A percentile compares a stretch with the other conserved stretches of the same genome.
Evolutionary conservation across 2,797 vertebrate species (phyloP).

Genomic region (Semaprochilodus insignis): DNA sequence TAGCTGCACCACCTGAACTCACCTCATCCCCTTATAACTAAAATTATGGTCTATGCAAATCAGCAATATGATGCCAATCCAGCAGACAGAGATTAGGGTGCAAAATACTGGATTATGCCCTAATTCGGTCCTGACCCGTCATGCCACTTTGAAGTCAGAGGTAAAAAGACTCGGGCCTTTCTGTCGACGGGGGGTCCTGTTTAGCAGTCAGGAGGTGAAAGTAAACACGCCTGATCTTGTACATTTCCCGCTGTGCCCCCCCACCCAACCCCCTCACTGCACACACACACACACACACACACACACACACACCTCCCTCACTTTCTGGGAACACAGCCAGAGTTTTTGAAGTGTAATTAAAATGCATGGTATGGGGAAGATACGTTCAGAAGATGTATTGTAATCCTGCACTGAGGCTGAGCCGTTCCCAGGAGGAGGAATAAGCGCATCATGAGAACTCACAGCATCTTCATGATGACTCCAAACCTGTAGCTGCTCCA

Average conservation of each 20-base stretch:
- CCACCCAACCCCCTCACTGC: not conserved
- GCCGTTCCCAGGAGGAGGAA: not conserved
- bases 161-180: slow-evolving; percentile 33
- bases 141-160: slow-evolving; percentile 73
- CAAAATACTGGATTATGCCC: not conserved
- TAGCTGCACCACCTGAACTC: too few species aligned
- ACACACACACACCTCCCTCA: not conserved
- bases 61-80: not conserved
- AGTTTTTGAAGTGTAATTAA: slow-evolving; percentile 70
- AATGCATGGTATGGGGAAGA: slow-evolving; percentile 67
- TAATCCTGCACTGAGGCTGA: slow-evolving; percentile 47
- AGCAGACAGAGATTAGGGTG: not conserved
- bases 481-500: not conserved
- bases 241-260: slow-evolving; percentile 65
- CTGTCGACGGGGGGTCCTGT: slow-evolving; percentile 61
- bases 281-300: too few species aligned
- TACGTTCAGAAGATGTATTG: slow-evolving; percentile 56
- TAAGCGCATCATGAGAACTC: not conserved
- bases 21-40: too few species aligned
- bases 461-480: not conserved
- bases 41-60: too few species aligned
- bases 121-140: not conserved
- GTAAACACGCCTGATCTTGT: slow-evolving; percentile 74
- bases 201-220: slow-evolving; percentile 71
- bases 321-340: slow-evolving; percentile 57